Conservation (phyloP, 2,888 invertebrate species). For the Pterobdella sp. region DNA sequence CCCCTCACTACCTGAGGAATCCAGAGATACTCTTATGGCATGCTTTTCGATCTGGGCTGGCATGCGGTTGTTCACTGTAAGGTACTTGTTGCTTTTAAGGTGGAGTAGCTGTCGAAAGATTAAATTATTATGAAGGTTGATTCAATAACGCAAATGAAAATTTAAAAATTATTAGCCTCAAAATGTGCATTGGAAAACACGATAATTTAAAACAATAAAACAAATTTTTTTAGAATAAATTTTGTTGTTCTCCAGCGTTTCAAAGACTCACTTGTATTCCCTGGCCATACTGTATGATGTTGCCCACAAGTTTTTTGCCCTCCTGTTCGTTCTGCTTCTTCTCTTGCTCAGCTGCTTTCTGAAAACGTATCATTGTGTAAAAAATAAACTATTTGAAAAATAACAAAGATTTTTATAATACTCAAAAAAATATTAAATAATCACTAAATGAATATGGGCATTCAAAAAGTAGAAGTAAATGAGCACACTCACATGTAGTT, state of each 20-base stretch:
- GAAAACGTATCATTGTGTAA: constrained; percentile 38
- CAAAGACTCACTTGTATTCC: constrained; percentile 66
- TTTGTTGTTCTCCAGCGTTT: too few species aligned
- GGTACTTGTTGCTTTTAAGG: constrained; percentile 94
- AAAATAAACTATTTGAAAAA: neutral
- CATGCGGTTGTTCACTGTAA: constrained; percentile 92
- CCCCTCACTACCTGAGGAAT: constrained; percentile 94
- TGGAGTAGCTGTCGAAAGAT: constrained; percentile 66
- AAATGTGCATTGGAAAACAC: neutral
- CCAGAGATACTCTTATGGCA: constrained; percentile 93
- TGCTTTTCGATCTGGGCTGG: constrained; percentile 94
- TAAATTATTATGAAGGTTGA: too few species aligned
- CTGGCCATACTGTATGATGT: constrained; percentile 79
- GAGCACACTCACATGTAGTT: constrained; percentile 47
- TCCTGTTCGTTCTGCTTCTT: constrained; percentile 97
- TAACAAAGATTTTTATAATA: neutral
- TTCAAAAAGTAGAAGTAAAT: neutral
- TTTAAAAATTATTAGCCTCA: neutral
- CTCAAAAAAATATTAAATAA: neutral
- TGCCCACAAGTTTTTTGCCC: constrained; percentile 84
- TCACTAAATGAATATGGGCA: neutral
- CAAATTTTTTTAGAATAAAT: constrained; percentile 15
- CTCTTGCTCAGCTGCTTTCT: constrained; percentile 97
- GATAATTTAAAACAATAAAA: neutral
- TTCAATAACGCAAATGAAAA: neutral